Conservation (phyloP, 2,888 invertebrate genomes). For the Phyllotreta cruciferae region DNA sequence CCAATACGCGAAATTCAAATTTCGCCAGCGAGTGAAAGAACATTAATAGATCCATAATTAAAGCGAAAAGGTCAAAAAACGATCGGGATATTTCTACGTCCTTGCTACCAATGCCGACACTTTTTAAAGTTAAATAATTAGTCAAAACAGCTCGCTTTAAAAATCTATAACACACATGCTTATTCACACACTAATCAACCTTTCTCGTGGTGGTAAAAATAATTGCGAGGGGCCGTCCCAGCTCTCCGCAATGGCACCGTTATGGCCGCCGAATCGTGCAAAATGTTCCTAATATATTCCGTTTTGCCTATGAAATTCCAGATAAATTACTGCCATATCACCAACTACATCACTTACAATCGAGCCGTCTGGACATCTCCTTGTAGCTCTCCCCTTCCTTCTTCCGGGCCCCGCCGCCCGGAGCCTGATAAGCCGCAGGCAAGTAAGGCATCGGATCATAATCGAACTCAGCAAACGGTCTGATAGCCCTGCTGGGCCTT, state of each 20-base stretch:
- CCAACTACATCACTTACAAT: slow-evolving; percentile 48
- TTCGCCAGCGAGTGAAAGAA: neutral
- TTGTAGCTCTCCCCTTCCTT: slow-evolving; percentile 58
- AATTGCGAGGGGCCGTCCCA: slow-evolving; percentile 56
- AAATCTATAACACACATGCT: slow-evolving; percentile 32
- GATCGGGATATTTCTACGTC: neutral
- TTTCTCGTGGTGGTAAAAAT: slow-evolving; percentile 56
- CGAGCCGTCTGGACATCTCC: slow-evolving; percentile 57
- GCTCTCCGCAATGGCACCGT: slow-evolving; percentile 56
- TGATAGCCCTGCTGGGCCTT: slow-evolving; percentile 44
- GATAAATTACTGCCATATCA: neutral
- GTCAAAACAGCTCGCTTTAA: neutral
- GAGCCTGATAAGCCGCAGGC: slow-evolving; percentile 44
- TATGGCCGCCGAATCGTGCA: slow-evolving; percentile 59
- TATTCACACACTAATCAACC: slow-evolving; percentile 45
- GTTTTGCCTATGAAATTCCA: slow-evolving; percentile 54
- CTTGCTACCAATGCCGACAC: neutral
- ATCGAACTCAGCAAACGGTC: slow-evolving; percentile 45
- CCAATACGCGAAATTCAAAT: slow-evolving; percentile 9
- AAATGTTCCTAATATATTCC: slow-evolving; percentile 58
- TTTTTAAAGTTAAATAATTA: neutral
- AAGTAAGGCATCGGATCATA: slow-evolving; percentile 50
- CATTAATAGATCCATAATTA: too few species aligned
- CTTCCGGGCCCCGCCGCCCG: slow-evolving; percentile 53
- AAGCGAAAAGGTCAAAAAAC: neutral